Evolutionary conservation across 37 sponge, comb jelly and placozoan species (phyloP).

Genomic region (Aplysina aerophoba): DNA sequence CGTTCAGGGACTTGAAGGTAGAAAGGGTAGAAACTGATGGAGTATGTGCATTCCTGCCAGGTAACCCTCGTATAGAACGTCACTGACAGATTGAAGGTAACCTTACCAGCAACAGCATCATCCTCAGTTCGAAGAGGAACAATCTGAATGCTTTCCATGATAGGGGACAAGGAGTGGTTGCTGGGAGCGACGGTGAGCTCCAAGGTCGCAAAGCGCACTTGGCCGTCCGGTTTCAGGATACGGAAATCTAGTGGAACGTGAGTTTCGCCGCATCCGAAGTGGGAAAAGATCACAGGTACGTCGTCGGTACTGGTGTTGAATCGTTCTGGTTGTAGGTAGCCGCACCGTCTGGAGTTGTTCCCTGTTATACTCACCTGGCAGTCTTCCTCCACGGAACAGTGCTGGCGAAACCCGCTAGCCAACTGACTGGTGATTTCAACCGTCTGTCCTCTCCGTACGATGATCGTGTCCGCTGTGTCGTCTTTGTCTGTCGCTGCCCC

Average conservation of each 20-base stretch:
- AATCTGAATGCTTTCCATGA: background rate
- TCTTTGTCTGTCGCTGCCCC: no score
- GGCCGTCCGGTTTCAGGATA: background rate
- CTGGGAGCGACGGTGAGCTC: background rate
- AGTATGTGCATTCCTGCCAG: no score
- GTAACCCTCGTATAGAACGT: no score
- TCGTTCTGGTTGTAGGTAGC: background rate
- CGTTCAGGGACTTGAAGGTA: no score
- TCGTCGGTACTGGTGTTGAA: background rate
- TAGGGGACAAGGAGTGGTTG: background rate
- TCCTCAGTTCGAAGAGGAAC: background rate
- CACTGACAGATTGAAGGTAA: no score
- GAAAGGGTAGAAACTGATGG: no score
- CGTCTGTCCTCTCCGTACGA: slow-evolving; percentile 4
- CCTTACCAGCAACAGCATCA: no score
- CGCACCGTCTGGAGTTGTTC: background rate
- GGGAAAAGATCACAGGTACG: background rate
- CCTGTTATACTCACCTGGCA: background rate
- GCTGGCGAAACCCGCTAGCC: background rate
- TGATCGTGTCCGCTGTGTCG: background rate
- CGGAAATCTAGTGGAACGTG: background rate
- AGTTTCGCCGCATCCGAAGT: slow-evolving; percentile 4
- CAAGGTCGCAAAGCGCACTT: background rate
- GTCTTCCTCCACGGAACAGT: background rate
- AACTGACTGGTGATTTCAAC: background rate